phyloP scores from a whole-genome alignment of 1,140 invertebrate species.

The Colletes gigas region DNA sequence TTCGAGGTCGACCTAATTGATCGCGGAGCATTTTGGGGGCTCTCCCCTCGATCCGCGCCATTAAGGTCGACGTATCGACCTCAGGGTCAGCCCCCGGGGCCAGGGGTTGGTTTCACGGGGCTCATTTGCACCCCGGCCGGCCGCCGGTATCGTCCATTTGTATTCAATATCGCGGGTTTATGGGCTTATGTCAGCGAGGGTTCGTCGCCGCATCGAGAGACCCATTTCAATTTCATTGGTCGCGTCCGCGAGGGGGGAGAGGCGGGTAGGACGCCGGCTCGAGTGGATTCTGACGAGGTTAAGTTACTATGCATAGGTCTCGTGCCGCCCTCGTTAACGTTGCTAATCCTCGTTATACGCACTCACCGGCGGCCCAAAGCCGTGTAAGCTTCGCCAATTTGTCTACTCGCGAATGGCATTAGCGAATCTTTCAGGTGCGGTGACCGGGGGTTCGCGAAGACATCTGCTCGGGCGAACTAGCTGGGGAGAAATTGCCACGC shows the following conservation, averaged over 20 bases:
- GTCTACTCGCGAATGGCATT: conserved; percentile 6
- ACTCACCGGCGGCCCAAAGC: conserved; percentile 25
- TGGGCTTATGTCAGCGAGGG: conserved; percentile 76
- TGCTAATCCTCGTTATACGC: conserved; percentile 45
- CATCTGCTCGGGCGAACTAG: background rate
- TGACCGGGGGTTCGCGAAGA: background rate
- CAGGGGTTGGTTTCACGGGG: conserved; percentile 59
- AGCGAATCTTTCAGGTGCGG: conserved; percentile 15
- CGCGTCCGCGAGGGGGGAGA: conserved; percentile 62
- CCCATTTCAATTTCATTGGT: conserved; percentile 78
- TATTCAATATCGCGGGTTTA: conserved; percentile 82
- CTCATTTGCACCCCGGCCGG: conserved; percentile 77
- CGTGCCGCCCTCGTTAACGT: conserved; percentile 46
- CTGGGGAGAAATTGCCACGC: background rate
- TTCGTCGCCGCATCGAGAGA: conserved; percentile 64
- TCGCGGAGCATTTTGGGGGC: conserved; percentile 49
- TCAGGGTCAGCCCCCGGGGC: conserved; percentile 57
- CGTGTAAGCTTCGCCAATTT: conserved; percentile 26
- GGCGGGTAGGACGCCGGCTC: conserved; percentile 66
- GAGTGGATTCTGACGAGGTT: conserved; percentile 78
- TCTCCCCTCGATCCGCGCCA: conserved; percentile 55
- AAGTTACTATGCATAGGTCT: conserved; percentile 76
- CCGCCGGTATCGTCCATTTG: conserved; percentile 75
- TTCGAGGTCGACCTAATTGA: conserved; percentile 61
- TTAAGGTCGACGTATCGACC: conserved; percentile 50